Evolutionary conservation across 2,888 invertebrate species (phyloP).

Genomic region (Imbricaverruca yamaguchii): DNA sequence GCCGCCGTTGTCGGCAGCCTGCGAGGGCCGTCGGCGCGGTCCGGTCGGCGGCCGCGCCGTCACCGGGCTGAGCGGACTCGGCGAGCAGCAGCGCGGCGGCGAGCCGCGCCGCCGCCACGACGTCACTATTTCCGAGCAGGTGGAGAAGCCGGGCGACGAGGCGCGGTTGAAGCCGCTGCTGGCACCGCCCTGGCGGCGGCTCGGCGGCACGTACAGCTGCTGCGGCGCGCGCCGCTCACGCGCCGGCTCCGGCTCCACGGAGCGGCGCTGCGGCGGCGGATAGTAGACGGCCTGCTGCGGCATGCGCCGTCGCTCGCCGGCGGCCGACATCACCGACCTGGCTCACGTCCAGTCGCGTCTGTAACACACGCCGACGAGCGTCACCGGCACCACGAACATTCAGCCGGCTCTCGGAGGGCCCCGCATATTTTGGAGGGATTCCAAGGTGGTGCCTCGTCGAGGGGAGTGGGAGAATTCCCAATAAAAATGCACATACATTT

Average conservation of each 20-base stretch:
- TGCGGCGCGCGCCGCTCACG: conserved; percentile 5
- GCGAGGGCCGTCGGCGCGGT: not conserved
- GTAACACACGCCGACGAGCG: too few relatives aligned
- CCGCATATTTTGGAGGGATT: too few relatives aligned
- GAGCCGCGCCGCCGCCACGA: not conserved
- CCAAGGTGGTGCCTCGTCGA: too few relatives aligned
- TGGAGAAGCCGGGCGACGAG: conserved; percentile 7
- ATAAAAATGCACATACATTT: too few relatives aligned
- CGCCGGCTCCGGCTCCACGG: not conserved
- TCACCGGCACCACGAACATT: too few relatives aligned
- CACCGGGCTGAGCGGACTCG: not conserved
- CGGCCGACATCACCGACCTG: too few relatives aligned
- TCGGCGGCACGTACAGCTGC: conserved; percentile 10
- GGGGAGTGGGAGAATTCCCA: too few relatives aligned
- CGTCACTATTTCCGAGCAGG: not conserved
- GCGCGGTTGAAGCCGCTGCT: conserved; percentile 14
- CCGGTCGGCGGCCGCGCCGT: not conserved
- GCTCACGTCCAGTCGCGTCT: too few relatives aligned
- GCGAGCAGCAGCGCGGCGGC: not conserved
- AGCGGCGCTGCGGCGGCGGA: not conserved
- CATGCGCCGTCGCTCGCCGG: too few relatives aligned
- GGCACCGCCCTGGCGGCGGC: not conserved
- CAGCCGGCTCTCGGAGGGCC: too few relatives aligned
- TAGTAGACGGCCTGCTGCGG: too few relatives aligned
- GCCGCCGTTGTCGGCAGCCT: not conserved